Evolutionary conservation across 2,797 vertebrate genomes (phyloP).

Genomic region (Sardinella longiceps): DNA sequence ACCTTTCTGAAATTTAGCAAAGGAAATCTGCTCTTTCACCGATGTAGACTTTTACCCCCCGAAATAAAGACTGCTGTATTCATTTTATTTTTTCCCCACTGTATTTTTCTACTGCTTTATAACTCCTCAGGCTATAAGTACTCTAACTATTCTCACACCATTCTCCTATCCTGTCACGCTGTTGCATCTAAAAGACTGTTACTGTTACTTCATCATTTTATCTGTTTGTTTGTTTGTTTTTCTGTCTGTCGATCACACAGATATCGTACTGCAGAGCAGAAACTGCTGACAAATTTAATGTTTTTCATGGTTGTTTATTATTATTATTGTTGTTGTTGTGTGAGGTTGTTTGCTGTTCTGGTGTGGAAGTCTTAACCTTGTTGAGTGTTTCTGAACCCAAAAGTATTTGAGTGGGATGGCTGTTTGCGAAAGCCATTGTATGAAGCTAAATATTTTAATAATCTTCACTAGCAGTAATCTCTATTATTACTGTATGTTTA

Average conservation of each 20-base stretch:
- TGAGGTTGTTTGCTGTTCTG: background rate
- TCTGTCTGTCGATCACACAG: background rate
- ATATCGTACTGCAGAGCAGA: background rate
- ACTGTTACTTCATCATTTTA: background rate
- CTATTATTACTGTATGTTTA: background rate
- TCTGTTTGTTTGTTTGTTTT: too few species aligned
- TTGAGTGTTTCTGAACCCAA: background rate
- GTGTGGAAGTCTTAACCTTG: constrained; percentile 1
- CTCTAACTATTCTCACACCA: background rate
- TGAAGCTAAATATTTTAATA: constrained; percentile 6
- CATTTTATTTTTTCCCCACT: background rate
- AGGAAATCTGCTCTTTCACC: too few species aligned
- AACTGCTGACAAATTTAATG: background rate
- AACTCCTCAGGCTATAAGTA: background rate
- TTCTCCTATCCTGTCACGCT: background rate
- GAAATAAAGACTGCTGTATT: background rate
- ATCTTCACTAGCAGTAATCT: background rate
- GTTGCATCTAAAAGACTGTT: background rate
- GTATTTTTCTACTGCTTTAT: constrained; percentile 4
- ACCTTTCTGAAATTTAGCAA: too few species aligned
- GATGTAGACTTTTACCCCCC: too few species aligned
- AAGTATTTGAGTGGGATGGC: background rate
- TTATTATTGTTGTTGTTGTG: background rate
- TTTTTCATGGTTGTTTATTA: background rate
- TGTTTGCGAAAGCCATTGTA: background rate